A percentile compares a stretch with the other conserved stretches of the same genome.
phyloP scores from a whole-genome alignment of 2,888 invertebrate species.

The Drosophila lutescens region DNA sequence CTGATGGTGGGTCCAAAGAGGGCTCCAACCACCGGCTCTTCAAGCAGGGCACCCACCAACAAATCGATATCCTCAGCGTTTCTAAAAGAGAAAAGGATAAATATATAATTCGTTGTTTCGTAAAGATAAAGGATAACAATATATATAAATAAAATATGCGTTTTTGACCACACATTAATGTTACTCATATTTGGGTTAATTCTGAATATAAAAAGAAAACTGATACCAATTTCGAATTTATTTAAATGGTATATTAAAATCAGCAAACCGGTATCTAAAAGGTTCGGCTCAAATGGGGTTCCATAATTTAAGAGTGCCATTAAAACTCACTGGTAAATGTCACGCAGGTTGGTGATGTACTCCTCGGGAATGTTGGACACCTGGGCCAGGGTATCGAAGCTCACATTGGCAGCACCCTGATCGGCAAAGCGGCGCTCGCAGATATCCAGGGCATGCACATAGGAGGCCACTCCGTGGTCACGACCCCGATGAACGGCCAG shows the following conservation, averaged over 20 bases:
- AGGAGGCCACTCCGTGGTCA: constrained; percentile 93
- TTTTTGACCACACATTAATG: not conserved
- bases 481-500: constrained; percentile 88
- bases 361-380: constrained; percentile 84
- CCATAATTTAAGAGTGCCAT: not conserved
- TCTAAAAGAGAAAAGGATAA: constrained; percentile 79
- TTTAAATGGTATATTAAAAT: not conserved
- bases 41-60: constrained; percentile 92
- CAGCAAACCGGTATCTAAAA: constrained; percentile 1
- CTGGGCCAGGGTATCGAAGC: constrained; percentile 74
- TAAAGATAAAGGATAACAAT: too few relatives aligned
- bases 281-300: not conserved
- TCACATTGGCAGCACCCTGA: constrained; percentile 69
- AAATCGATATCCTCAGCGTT: constrained; percentile 92
- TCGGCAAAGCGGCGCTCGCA: constrained; percentile 85
- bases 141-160: not conserved
- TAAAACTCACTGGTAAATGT: constrained; percentile 88
- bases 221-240: not conserved
- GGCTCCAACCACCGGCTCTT: constrained; percentile 91
- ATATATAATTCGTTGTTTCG: too few relatives aligned
- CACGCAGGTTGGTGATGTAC: constrained; percentile 87
- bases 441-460: constrained; percentile 88
- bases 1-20: constrained; percentile 94
- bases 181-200: not conserved
- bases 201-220: not conserved